Percentiles rank a stretch among this genome's conserved stretches.
Conservation (phyloP, 2,113 vertebrate genomes). For the Bos indicus region DNA sequence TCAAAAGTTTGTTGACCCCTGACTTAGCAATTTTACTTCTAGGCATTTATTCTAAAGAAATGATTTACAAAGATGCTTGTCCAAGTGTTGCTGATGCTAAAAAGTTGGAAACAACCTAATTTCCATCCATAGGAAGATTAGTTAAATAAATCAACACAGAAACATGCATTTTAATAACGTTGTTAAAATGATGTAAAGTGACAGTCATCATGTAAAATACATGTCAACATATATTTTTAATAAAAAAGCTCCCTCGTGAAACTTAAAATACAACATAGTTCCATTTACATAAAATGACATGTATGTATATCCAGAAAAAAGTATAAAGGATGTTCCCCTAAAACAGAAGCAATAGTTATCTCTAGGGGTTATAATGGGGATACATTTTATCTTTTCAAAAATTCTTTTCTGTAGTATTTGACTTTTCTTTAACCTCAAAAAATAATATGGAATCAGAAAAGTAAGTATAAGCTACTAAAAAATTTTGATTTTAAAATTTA, state of each 20-base stretch:
- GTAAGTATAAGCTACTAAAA: not conserved
- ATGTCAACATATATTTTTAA: not conserved
- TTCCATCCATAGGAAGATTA: not conserved
- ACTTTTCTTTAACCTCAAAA: not conserved
- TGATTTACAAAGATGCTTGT: not conserved
- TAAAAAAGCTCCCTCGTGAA: not conserved
- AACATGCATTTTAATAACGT: constrained; percentile 11
- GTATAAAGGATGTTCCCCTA: not conserved
- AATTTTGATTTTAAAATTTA: constrained; percentile 36
- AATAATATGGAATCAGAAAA: not conserved
- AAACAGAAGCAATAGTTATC: not conserved
- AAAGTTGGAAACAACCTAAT: constrained; percentile 17
- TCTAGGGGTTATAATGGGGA: not conserved
- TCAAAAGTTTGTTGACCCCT: not conserved
- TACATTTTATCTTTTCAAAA: not conserved
- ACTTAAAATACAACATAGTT: not conserved
- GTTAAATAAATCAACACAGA: not conserved
- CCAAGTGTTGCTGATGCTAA: not conserved
- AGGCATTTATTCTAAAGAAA: constrained; percentile 1
- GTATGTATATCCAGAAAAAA: not conserved
- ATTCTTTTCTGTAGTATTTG: not conserved
- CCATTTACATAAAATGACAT: not conserved
- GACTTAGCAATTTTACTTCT: not conserved
- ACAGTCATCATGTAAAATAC: not conserved
- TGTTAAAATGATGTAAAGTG: not conserved